Base-by-base conservation (phyloP, 2,113 vertebrate genomes). In the Rattus norvegicus region DNA sequence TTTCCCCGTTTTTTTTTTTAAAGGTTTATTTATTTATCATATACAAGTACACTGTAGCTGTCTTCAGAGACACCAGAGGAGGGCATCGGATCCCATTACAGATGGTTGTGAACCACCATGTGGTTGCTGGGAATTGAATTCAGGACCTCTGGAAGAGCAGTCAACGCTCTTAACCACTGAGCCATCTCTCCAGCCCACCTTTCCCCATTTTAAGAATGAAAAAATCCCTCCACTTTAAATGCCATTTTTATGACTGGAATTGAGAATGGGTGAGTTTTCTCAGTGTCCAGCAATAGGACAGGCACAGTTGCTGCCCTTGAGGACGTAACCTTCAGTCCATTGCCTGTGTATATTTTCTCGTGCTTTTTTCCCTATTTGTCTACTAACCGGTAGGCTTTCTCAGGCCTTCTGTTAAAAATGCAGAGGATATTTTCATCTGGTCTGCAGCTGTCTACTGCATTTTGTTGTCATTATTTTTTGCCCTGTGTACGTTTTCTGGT, bases 401-500 rank as follows among this genome's bases (percentile, higher is more conserved):
- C 88, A 79, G 47, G 39, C 59, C 36, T 43, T 77, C 59, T 54
- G n/a, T 54, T 72, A 22, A 20, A 20, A n/a, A 14, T 8, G n/a
- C 81, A 47, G 36, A n/a, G 76, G 70, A 26, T 90, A 91, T 81
- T 88, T 96, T 91, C 36, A 70, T 28, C 80, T 80, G 28, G 52
- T 70, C 49, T 88, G 17, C 65, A 47, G 26, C 61, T 95, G 79
- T 65, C 76, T 81, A 92, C 79, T 69, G 61, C 77, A 69, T 39
- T 73, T 91, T 76, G 30, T 90, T 95, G 88, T 88, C 16, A 85
- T 9, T 85, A 67, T 11, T 77, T 88, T 92, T 95, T 92, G 47
- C 77, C 54, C 80, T 84, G 24, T 3, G 49, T 20, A 85, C 75
- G 52, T 89, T 67, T 96, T 96, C 61, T 76, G 54, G 83, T 91